Percentiles rank a stretch among this genome's conserved stretches.
Evolutionary conservation across 2,888 invertebrate genomes (phyloP).

Genomic region (Creontiades dilutus): DNA sequence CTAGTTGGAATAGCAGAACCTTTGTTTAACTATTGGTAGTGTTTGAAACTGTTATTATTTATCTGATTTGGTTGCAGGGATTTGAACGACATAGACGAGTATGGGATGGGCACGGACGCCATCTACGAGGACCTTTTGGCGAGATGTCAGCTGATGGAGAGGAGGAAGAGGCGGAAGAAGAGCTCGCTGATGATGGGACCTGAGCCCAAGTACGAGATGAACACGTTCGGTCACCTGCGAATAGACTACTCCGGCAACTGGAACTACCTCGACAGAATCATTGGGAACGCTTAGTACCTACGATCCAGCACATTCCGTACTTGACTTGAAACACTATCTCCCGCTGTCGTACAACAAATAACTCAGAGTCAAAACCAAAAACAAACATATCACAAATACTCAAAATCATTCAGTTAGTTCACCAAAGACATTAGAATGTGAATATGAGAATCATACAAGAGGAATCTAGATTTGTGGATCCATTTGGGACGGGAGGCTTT

Average conservation of each 20-base stretch:
- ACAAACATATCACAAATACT: neutral
- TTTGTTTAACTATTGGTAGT: too few species aligned
- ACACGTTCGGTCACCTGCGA: slow-evolving; percentile 78
- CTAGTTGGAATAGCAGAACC: too few species aligned
- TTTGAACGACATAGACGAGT: slow-evolving; percentile 53
- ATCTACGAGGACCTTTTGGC: slow-evolving; percentile 72
- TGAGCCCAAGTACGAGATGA: slow-evolving; percentile 76
- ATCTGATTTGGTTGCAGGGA: slow-evolving; percentile 47
- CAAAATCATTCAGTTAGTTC: neutral
- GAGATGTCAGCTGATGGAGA: slow-evolving; percentile 34
- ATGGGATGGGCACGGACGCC: slow-evolving; percentile 59
- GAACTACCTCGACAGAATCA: slow-evolving; percentile 77
- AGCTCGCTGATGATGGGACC: neutral
- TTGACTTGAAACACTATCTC: neutral
- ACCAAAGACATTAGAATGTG: too few species aligned
- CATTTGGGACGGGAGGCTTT: too few species aligned
- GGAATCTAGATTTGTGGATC: too few species aligned
- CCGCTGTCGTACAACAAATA: neutral
- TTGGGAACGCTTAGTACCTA: slow-evolving; percentile 71
- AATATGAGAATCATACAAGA: too few species aligned
- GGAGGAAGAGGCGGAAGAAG: slow-evolving; percentile 15
- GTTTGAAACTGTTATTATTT: neutral
- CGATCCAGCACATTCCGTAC: neutral
- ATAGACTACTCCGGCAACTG: slow-evolving; percentile 77
- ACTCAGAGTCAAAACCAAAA: too few species aligned